Conservation (phyloP, 2,797 vertebrate genomes). For the Odontamblyopus lacepedii region DNA sequence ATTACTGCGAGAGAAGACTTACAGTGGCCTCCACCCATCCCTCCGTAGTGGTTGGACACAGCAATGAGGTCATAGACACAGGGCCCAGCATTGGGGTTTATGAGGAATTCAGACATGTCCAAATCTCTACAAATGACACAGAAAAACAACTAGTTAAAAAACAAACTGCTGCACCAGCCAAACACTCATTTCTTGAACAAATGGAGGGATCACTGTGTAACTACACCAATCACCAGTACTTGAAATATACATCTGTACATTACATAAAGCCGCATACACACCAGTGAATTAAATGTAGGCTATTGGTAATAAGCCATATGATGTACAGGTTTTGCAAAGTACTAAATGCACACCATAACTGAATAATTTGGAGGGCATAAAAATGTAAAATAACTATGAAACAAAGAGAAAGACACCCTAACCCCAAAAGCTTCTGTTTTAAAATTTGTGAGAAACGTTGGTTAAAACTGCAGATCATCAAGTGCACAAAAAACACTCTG, state of each 20-base stretch:
- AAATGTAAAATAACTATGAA: neutral
- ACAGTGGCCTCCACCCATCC: conserved; percentile 99
- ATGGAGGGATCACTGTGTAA: neutral
- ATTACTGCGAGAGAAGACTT: neutral
- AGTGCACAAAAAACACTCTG: neutral
- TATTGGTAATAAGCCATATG: too few relatives aligned
- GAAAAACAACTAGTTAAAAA: neutral
- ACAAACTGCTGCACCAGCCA: neutral
- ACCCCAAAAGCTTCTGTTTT: neutral
- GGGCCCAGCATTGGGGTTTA: conserved; percentile 95
- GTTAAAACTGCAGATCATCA: neutral
- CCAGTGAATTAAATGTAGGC: neutral
- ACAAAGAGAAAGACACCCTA: neutral
- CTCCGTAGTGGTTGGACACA: conserved; percentile 98
- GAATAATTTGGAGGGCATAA: neutral
- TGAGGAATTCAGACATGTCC: conserved; percentile 98
- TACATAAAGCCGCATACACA: neutral
- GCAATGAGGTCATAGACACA: conserved; percentile 97
- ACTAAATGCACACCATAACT: neutral
- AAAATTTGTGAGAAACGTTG: neutral
- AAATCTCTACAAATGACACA: conserved; percentile 81
- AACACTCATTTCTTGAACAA: neutral
- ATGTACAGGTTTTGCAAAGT: neutral
- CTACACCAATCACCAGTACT: neutral
- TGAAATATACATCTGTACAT: neutral